These are phyloP conservation scores for Magallana gigas DNA, from an alignment of 1,140 invertebrate genomes.

Conservation along the genomic window DNA sequence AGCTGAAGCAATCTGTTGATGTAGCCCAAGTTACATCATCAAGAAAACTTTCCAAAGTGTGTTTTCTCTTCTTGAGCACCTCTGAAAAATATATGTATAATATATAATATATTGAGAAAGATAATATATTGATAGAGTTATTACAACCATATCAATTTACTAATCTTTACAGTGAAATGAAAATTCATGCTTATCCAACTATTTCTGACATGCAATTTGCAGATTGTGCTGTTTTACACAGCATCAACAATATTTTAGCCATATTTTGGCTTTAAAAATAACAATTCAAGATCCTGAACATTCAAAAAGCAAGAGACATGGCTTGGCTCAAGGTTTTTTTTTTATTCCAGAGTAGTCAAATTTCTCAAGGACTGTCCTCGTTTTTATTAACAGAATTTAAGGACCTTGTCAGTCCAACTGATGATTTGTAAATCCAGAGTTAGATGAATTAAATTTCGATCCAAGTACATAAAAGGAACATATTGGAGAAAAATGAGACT, in stretches of 20 bases:
- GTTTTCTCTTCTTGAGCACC: not conserved
- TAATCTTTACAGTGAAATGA: conserved; percentile 4
- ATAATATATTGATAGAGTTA: conserved; percentile 5
- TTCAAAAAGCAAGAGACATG: conserved; percentile 10
- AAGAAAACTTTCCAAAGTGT: not conserved
- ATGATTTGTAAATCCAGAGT: not conserved
- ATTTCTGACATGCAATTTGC: not conserved
- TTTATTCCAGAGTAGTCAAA: conserved; percentile 16
- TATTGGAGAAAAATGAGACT: conserved; percentile 16
- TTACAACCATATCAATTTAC: not conserved
- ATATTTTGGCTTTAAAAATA: not conserved
- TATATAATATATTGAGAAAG: not conserved
- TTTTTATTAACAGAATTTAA: conserved; percentile 13
- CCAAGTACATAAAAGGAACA: conserved; percentile 3
- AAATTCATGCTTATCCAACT: not conserved
- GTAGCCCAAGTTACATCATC: conserved; percentile 3
- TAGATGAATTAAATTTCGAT: not conserved
- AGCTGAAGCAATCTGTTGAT: not conserved
- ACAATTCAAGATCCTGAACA: conserved; percentile 11
- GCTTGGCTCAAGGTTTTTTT: not conserved
- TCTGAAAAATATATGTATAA: not conserved
- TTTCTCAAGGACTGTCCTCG: not conserved
- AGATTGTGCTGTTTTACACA: conserved; percentile 15
- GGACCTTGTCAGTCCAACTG: not conserved
- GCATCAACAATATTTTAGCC: conserved; percentile 15